Evolutionary conservation across 2,113 vertebrate genomes (phyloP).

Genomic region (Nibea albiflora): DNA sequence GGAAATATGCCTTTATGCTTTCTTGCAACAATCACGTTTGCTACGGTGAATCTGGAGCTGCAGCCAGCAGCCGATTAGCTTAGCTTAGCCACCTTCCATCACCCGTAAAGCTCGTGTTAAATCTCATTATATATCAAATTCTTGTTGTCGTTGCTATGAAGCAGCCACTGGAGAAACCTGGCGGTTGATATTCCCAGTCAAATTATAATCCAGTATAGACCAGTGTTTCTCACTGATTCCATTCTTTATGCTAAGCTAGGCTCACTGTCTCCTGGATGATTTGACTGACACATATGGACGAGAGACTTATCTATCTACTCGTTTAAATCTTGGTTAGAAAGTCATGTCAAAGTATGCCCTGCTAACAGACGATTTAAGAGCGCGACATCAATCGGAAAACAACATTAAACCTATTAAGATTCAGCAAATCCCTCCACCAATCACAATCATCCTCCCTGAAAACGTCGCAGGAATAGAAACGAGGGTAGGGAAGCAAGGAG

Average conservation of each 20-base stretch:
- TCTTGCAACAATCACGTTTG: not conserved
- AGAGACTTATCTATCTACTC: not conserved
- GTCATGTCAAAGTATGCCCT: not conserved
- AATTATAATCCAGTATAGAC: no score
- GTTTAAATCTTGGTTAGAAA: not conserved
- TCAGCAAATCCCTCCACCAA: conserved; percentile 30
- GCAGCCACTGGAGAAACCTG: not conserved
- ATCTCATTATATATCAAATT: not conserved
- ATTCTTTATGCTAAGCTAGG: not conserved
- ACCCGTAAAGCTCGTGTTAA: not conserved
- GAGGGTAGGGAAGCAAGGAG: conserved; percentile 1
- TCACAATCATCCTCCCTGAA: not conserved
- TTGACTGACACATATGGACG: not conserved
- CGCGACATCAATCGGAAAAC: not conserved
- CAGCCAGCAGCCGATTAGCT: not conserved
- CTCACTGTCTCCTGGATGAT: not conserved
- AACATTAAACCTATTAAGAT: conserved; percentile 11
- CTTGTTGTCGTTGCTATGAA: not conserved
- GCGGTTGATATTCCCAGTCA: not conserved
- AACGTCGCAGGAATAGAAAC: not conserved
- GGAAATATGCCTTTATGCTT: not conserved
- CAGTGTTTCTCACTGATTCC: not conserved
- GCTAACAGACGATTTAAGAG: not conserved
- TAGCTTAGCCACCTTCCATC: not conserved
- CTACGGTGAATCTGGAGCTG: not conserved